Conservation (phyloP, 2,888 invertebrate genomes). For the Acleris literana region DNA sequence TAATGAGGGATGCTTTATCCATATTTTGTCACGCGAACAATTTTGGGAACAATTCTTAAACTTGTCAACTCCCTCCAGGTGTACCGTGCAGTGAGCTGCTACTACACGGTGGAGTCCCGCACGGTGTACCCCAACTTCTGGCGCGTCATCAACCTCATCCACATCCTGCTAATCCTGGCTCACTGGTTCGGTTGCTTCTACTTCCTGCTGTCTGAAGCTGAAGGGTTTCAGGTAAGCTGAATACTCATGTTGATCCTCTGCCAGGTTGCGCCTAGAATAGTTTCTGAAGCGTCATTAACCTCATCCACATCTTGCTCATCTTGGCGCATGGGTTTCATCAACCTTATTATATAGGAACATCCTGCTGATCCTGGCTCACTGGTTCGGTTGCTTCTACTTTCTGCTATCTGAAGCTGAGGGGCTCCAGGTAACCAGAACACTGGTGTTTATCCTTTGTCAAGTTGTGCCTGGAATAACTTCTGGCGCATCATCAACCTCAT, state of each 20-base stretch:
- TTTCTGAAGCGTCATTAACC: no score
- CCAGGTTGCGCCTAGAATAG: no score
- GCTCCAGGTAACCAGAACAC: conserved; percentile 84
- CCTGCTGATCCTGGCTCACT: conserved; percentile 96
- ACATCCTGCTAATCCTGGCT: conserved; percentile 95
- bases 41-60: background rate
- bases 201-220: conserved; percentile 95
- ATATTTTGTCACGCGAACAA: background rate
- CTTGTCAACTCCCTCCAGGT: conserved; percentile 79
- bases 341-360: conserved; percentile 98
- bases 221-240: conserved; percentile 88
- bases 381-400: conserved; percentile 99
- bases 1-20: background rate
- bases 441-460: no score
- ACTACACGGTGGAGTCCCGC: conserved; percentile 97
- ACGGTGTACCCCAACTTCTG: conserved; percentile 98
- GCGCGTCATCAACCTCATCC: conserved; percentile 97
- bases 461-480: no score
- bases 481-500: conserved; percentile 80
- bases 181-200: conserved; percentile 99
- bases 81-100: conserved; percentile 95
- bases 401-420: conserved; percentile 95
- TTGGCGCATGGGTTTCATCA: conserved; percentile 98
- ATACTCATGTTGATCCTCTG: no score
- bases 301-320: no score